phyloP scores from a whole-genome alignment of 1,140 invertebrate species.

The Brachionus calyciflorus region DNA sequence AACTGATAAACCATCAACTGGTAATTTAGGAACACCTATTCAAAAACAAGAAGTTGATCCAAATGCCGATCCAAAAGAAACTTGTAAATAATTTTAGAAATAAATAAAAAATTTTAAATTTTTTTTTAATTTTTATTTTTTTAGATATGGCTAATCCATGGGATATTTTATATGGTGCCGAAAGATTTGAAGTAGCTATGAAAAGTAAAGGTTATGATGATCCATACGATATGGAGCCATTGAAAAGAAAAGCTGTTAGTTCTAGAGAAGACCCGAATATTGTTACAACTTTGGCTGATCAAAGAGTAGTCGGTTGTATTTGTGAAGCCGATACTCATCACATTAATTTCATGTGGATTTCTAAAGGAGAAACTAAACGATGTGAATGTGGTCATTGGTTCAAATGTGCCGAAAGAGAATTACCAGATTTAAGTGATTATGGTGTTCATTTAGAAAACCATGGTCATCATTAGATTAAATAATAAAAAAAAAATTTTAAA shows the following conservation, averaged over 20 bases:
- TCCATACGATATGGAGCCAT: slow-evolving; percentile 40
- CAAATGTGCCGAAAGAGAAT: slow-evolving; percentile 70
- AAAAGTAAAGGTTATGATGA: slow-evolving; percentile 45
- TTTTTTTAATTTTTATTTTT: not conserved
- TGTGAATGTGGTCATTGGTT: slow-evolving; percentile 96
- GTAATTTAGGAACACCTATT: slow-evolving; percentile 9
- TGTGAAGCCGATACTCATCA: slow-evolving; percentile 86
- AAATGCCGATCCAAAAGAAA: slow-evolving; percentile 45
- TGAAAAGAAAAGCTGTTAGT: slow-evolving; percentile 71
- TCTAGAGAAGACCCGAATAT: slow-evolving; percentile 81
- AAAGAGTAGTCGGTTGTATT: slow-evolving; percentile 86
- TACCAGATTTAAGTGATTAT: slow-evolving; percentile 46
- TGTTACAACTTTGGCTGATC: slow-evolving; percentile 81
- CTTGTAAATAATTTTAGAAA: slow-evolving; percentile 24
- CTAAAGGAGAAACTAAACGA: slow-evolving; percentile 78
- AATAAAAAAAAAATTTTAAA: not conserved
- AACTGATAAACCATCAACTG: slow-evolving; percentile 15
- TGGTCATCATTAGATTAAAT: slow-evolving; percentile 3
- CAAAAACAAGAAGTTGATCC: slow-evolving; percentile 23
- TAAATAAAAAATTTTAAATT: not conserved
- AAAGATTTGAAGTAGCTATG: slow-evolving; percentile 47
- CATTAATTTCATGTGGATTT: slow-evolving; percentile 89
- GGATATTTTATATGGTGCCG: slow-evolving; percentile 29
- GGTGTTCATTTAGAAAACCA: slow-evolving; percentile 35
- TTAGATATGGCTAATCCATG: slow-evolving; percentile 36